Conservation (phyloP, 2,113 vertebrate species). For the Neomonachus schauinslandi region DNA sequence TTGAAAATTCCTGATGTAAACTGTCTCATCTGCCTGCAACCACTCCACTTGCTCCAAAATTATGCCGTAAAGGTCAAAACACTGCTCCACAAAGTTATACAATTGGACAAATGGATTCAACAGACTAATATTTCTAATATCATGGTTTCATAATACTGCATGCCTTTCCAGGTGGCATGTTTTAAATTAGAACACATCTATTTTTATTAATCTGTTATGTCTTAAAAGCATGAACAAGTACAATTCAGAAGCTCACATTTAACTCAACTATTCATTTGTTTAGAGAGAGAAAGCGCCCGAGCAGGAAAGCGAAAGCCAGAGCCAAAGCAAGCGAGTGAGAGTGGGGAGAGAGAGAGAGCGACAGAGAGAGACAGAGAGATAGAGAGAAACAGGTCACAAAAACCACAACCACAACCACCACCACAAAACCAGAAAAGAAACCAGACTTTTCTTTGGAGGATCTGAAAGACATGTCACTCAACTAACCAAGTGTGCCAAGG, state of each 20-base stretch:
- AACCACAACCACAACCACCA: neutral
- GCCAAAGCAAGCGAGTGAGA: neutral
- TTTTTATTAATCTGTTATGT: slow-evolving; percentile 25
- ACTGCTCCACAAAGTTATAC: slow-evolving; percentile 45
- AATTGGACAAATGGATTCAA: slow-evolving; percentile 43
- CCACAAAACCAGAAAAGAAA: slow-evolving; percentile 26
- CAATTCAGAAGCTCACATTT: slow-evolving; percentile 63
- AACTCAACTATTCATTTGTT: slow-evolving; percentile 64
- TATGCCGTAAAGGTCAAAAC: slow-evolving; percentile 50
- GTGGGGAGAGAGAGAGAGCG: neutral
- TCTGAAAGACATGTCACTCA: slow-evolving; percentile 1
- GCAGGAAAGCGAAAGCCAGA: neutral
- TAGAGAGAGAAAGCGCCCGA: slow-evolving; percentile 55
- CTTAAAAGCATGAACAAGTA: slow-evolving; percentile 58
- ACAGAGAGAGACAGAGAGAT: neutral
- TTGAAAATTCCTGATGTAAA: slow-evolving; percentile 61
- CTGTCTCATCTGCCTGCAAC: slow-evolving; percentile 51
- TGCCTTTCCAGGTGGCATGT: slow-evolving; percentile 32
- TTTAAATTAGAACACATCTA: slow-evolving; percentile 55
- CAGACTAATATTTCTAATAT: neutral
- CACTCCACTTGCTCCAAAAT: slow-evolving; percentile 56
- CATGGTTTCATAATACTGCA: slow-evolving; percentile 36
- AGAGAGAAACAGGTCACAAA: neutral
- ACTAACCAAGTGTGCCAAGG: slow-evolving; percentile 44
- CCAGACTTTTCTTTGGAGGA: neutral